A percentile compares a stretch with the other conserved stretches of the same genome.
Evolutionary conservation across 2,888 invertebrate species (phyloP).

Genomic region (Sarcophaga carnaria): DNA sequence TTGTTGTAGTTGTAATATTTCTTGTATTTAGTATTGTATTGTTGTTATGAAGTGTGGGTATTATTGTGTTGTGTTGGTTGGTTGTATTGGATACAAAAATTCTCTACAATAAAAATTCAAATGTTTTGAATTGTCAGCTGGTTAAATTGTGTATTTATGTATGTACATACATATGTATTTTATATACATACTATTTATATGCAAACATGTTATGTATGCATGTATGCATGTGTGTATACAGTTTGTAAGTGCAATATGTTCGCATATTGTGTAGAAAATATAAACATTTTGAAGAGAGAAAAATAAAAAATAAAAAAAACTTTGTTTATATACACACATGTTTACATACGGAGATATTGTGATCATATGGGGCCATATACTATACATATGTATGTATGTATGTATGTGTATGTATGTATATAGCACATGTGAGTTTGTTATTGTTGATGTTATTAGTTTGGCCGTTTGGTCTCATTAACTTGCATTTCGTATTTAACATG

Average conservation of each 20-base stretch:
- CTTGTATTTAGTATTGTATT: too few relatives aligned
- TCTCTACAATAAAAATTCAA: conserved; percentile 63
- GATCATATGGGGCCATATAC: not conserved
- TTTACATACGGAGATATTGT: conserved; percentile 10
- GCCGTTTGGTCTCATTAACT: not conserved
- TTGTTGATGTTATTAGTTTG: not conserved
- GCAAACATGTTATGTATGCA: not conserved
- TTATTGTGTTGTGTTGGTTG: not conserved
- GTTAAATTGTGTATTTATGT: conserved; percentile 45
- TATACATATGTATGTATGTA: not conserved
- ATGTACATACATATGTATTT: not conserved
- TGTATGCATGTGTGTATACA: not conserved
- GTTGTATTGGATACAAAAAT: conserved; percentile 17
- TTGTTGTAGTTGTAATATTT: not conserved
- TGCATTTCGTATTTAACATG: too few relatives aligned
- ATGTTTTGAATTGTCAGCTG: conserved; percentile 70
- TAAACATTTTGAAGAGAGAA: not conserved
- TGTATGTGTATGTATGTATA: not conserved
- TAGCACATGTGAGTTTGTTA: not conserved
- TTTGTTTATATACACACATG: not conserved
- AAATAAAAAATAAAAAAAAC: not conserved
- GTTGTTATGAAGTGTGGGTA: not conserved
- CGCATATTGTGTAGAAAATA: conserved; percentile 43
- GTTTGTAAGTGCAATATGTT: conserved; percentile 38
- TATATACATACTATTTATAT: conserved; percentile 17